phyloP scores from a whole-genome alignment of 1,140 invertebrate species.

The Aradophagus sp. region DNA sequence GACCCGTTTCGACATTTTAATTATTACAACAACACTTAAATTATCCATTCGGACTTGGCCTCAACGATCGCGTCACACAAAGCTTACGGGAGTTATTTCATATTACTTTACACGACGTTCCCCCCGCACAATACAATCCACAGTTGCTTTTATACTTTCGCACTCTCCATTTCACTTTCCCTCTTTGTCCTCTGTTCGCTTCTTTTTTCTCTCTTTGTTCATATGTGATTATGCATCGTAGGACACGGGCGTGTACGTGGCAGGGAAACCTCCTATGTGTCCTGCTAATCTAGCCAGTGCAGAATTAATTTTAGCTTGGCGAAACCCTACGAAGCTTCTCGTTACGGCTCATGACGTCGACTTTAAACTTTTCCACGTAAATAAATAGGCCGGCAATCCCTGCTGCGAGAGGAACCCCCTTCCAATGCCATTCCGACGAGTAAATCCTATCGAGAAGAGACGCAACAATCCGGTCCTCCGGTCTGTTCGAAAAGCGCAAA shows the following conservation, averaged over 20 bases:
- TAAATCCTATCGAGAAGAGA: conserved; percentile 37
- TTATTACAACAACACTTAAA: conserved; percentile 30
- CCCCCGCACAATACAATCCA: conserved; percentile 1
- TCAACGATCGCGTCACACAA: conserved; percentile 15
- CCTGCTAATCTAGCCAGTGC: conserved; percentile 64
- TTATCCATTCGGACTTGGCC: conserved; percentile 4
- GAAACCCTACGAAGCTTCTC: conserved; percentile 63
- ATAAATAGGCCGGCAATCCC: conserved; percentile 59
- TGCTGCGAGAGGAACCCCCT: conserved; percentile 22
- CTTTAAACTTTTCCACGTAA: conserved; percentile 60
- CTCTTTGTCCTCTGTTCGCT: conserved; percentile 7
- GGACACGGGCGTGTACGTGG: conserved; percentile 51
- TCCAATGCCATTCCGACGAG: conserved; percentile 14
- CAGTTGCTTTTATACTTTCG: not conserved
- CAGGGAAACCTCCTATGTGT: conserved; percentile 64
- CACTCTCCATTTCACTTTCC: not conserved
- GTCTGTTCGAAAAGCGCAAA: conserved; percentile 35
- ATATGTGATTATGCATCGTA: conserved; percentile 52
- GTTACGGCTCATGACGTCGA: conserved; percentile 56
- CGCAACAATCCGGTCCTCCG: conserved; percentile 17
- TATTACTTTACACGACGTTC: conserved; percentile 6
- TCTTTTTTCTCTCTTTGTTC: conserved; percentile 29
- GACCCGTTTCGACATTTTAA: conserved; percentile 16
- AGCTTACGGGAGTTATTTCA: conserved; percentile 11
- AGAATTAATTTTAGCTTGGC: conserved; percentile 69